Base-by-base conservation (phyloP, 64 coral and sea anemone genomes). In the Stylophora pistillata region DNA sequence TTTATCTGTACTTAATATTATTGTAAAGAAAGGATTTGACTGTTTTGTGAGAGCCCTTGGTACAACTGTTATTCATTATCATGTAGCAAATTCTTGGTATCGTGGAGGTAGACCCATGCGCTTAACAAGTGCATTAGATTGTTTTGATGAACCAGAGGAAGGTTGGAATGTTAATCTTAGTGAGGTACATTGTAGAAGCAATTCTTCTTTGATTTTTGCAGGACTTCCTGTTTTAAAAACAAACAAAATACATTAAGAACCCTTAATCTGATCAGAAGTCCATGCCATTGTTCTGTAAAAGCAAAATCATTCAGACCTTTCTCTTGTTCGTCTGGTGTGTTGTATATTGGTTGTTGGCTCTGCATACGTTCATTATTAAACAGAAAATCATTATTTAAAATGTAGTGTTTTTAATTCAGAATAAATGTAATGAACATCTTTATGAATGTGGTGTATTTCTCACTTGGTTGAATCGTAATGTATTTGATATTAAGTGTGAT, bases 341-440 rank as follows among this genome's bases (percentile, higher is more conserved):
- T 68, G 9, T 64, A 31, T 69, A 69, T 54, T 25, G 21, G 34
- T n/a, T 69, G 61, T 62, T 68, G 80, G 62, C 28, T 84, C 80
- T 82, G 61, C 80, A 59, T 61, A 79, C 26, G 69, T 84, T n/a
- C 58, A 70, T 70, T 68, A 7, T 69, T 69, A 84, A 53, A 20
- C 80, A 26, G 41, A 27, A n/a, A 23, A 70, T 37, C 10, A 70
- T 30, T 84, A 84, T 84, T 84, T 84, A 84, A 81, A 60, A 69
- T 30, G 64, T 53, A 25, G 80, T 82, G 57, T 84, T 68, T 84
- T 84, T 84, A 81, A 68, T 70, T 62, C 60, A 69, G 30, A 84
- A 84, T 84, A 84, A 84, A 84, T 20, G 41, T 64, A 6, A 84
- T 25, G 33, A 84, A 33, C 20, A 79, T 79, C 55, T 25, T 26